Evolutionary conservation across 1,140 invertebrate genomes (phyloP), one percentile per base, ranked within the genome.

Genomic region (Fopius arisanus): DNA sequence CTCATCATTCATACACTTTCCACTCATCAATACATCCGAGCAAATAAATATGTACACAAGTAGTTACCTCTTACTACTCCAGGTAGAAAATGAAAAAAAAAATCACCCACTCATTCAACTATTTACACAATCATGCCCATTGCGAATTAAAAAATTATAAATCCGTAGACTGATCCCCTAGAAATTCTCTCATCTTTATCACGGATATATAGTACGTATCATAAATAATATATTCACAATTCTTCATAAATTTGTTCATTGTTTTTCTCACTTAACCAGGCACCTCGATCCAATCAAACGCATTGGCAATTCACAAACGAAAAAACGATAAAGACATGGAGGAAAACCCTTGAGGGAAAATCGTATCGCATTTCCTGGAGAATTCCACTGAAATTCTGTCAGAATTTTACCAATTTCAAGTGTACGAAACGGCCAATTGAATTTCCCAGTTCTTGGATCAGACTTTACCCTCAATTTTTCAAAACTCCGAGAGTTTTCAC

Each of bases 191-290:
- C 37, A 29, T 19, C 6, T 14, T 66, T 37, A 31, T 31, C 41
- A 31, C 21, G 62, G 41, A 73, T 65, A 73, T 48, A 48, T 65
- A 67, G 67, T 63, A 67, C 40, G 68, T 70, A 73, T 73, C 71
- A 76, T 76, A 76, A 76, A 76, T 76, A 76, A 76, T 73, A 76
- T 73, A 70, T 72, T 70, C 28, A 73, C 48, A 70, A 65, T 70
- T 40, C 68, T 62, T 70, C 70, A 67, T 78, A 68, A 73, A 72
- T 78, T 67, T 68, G 48, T 75, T 48, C n/a, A 73, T 72, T 71
- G 41, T 76, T 67, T 29, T 21, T 54, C 59, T 75, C 31, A 65
- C 41, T 59, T 59, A 74, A 72, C 51, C 70, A 72, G 66, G 51
- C 23, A 67, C 28, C 21, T 66, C 37, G 59, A 26, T 26, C 62